A percentile compares a stretch with the other conserved stretches of the same genome.
phyloP scores from a whole-genome alignment of 2,797 vertebrate genomes.

The Hafferia zeledoni region DNA sequence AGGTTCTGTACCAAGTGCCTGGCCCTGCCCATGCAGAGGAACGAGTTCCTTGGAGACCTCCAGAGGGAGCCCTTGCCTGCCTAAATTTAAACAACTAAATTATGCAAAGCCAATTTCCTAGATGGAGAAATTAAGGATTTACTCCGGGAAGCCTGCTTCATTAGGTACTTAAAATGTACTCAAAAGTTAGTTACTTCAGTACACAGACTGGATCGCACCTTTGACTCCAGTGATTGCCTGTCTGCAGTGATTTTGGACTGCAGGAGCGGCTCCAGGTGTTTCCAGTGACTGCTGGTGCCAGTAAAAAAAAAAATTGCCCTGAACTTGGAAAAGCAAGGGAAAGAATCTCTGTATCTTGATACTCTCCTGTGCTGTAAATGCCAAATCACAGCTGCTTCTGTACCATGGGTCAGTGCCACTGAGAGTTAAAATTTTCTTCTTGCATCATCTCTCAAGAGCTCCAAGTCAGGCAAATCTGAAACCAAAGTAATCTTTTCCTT shows the following conservation, averaged over 20 bases:
- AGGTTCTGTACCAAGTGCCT: neutral
- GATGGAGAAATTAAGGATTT: slow-evolving; percentile 45
- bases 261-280: accelerated
- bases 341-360: neutral
- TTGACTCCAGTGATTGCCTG: neutral
- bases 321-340: neutral
- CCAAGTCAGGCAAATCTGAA: neutral
- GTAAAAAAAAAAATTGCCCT: neutral
- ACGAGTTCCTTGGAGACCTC: slow-evolving; percentile 1
- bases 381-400: neutral
- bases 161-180: slow-evolving; percentile 40
- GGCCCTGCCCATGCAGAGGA: neutral
- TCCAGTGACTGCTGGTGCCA: neutral
- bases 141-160: slow-evolving; percentile 14
- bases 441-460: neutral
- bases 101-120: slow-evolving; percentile 26
- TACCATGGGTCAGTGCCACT: accelerated
- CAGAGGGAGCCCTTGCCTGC: slow-evolving; percentile 64
- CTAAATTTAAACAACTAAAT: slow-evolving; percentile 26
- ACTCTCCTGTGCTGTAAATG: neutral
- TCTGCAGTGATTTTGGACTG: neutral
- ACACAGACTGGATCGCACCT: neutral
- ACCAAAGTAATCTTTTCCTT: neutral
- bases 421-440: neutral
- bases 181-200: slow-evolving; percentile 37